These are phyloP conservation scores for Stenotaenia linearis DNA, from an alignment of 2,888 invertebrate genomes.

Conservation along the genomic window DNA sequence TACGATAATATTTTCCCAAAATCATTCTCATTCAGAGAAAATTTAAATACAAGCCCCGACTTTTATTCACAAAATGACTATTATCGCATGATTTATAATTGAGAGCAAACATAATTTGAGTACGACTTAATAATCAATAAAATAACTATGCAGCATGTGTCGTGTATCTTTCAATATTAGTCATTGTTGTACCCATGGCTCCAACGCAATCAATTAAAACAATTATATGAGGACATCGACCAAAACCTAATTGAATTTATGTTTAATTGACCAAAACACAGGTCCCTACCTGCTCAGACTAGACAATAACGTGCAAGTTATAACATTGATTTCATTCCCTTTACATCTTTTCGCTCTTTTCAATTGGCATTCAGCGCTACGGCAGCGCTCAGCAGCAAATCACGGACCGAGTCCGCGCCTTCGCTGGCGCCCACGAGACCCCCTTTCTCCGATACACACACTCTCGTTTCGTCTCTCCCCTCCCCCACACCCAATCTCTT, in stretches of 20 bases:
- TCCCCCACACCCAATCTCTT: not conserved
- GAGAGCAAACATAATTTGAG: no score
- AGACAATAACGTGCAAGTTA: not conserved
- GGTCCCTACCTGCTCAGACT: not conserved
- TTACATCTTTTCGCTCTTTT: not conserved
- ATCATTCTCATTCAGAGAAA: no score
- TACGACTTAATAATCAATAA: no score
- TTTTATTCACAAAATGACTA: no score
- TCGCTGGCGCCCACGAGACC: conserved; percentile 19
- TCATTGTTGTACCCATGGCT: no score
- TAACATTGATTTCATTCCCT: not conserved
- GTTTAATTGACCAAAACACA: conserved; percentile 17
- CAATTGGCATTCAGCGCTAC: not conserved
- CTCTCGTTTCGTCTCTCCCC: not conserved
- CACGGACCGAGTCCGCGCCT: conserved; percentile 1
- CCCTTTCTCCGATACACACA: not conserved
- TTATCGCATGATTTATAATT: no score
- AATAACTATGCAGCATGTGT: no score
- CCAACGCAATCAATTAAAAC: conserved; percentile 21
- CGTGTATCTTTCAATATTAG: no score
- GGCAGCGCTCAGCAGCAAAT: not conserved
- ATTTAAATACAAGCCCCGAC: no score
- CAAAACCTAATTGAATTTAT: not conserved
- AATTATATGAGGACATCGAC: not conserved
- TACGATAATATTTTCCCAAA: no score